phyloP scores from a whole-genome alignment of 2,888 invertebrate species.

The Amphimallon solstitiale region DNA sequence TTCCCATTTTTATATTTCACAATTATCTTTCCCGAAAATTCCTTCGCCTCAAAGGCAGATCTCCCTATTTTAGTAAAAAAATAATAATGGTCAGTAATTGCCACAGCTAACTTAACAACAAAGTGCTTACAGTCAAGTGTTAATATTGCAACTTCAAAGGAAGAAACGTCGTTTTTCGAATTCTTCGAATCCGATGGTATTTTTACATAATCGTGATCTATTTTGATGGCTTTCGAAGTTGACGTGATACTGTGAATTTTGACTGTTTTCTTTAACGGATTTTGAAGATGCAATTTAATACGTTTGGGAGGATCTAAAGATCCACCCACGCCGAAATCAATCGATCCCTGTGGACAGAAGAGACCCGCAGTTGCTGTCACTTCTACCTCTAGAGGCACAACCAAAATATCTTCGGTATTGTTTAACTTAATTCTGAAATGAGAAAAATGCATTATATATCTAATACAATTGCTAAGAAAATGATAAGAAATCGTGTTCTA shows the following conservation, averaged over 20 bases:
- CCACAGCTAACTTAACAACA: background rate
- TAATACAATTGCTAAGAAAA: no score
- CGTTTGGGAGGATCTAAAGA: conserved; percentile 73
- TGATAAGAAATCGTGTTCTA: no score
- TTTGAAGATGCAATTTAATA: conserved; percentile 72
- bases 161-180: conserved; percentile 57
- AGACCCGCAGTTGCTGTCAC: conserved; percentile 76
- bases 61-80: conserved; percentile 63
- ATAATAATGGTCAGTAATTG: background rate
- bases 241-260: conserved; percentile 73
- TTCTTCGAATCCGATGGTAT: conserved; percentile 72
- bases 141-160: conserved; percentile 72
- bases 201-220: conserved; percentile 74
- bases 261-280: conserved; percentile 73
- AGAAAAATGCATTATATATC: conserved; percentile 17
- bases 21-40: conserved; percentile 68
- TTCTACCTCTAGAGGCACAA: conserved; percentile 87
- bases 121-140: conserved; percentile 75
- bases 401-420: conserved; percentile 73
- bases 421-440: conserved; percentile 74
- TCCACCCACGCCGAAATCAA: conserved; percentile 86
- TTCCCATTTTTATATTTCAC: conserved; percentile 65
- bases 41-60: conserved; percentile 66
- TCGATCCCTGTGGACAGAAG: conserved; percentile 78
- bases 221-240: conserved; percentile 72